Percentiles rank a stretch among this genome's conserved stretches.
Conservation (phyloP, 2,888 invertebrate genomes). For the Ophioninae sp. region DNA sequence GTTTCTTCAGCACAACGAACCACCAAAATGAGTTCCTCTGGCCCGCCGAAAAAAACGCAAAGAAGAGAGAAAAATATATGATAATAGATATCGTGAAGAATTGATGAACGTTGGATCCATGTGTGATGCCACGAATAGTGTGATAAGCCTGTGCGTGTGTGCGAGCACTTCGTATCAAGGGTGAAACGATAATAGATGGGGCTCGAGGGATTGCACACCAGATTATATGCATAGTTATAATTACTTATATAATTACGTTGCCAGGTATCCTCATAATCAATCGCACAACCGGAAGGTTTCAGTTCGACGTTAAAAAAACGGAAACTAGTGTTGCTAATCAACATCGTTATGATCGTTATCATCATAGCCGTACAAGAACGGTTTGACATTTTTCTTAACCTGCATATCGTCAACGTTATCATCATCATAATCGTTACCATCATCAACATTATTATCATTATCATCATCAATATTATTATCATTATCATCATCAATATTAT, state of each 20-base stretch:
- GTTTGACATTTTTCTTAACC: no score
- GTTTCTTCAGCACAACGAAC: no score
- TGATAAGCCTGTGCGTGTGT: conserved; percentile 25
- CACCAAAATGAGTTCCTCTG: no score
- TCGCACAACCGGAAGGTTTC: conserved; percentile 23
- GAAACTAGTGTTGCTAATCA: conserved; percentile 11
- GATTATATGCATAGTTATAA: conserved; percentile 1
- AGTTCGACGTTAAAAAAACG: conserved; percentile 15
- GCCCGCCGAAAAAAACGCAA: no score
- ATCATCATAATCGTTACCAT: no score
- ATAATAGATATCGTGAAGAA: not conserved
- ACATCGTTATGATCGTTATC: no score
- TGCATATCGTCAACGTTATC: no score
- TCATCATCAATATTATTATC: conserved; percentile 26
- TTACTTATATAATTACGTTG: conserved; percentile 17
- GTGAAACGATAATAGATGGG: conserved; percentile 13
- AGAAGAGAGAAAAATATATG: no score
- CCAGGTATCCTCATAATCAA: conserved; percentile 1
- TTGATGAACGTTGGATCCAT: not conserved
- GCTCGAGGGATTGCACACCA: conserved; percentile 17
- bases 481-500: conserved; percentile 5
- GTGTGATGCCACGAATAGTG: not conserved
- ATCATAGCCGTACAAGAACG: no score
- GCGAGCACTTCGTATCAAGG: conserved; percentile 26
- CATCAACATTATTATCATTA: no score